These are phyloP conservation scores for Hirudo medicinalis DNA, from an alignment of 1,140 invertebrate genomes.

Conservation along the genomic window DNA sequence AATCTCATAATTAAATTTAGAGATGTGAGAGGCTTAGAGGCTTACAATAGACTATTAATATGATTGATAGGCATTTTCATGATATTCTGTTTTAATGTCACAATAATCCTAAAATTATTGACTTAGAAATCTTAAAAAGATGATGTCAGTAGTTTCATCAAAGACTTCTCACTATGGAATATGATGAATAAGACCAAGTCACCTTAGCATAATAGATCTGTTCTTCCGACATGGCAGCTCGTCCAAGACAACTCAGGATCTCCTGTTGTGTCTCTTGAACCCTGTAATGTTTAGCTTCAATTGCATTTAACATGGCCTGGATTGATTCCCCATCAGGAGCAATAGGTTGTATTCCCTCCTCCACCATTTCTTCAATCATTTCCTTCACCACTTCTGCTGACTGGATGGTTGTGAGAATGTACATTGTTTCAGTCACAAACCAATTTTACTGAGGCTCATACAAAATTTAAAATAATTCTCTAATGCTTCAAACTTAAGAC, in stretches of 20 bases:
- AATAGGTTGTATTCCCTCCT: conserved; percentile 36
- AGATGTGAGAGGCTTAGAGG: too few relatives aligned
- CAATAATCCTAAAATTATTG: too few relatives aligned
- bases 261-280: conserved; percentile 35
- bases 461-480: too few relatives aligned
- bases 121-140: too few relatives aligned
- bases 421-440: not conserved
- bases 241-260: conserved; percentile 35
- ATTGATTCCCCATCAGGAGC: conserved; percentile 38
- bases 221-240: conserved; percentile 37
- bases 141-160: too few relatives aligned
- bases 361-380: conserved; percentile 34
- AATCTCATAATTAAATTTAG: too few relatives aligned
- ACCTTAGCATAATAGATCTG: conserved; percentile 40
- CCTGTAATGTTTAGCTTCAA: conserved; percentile 34
- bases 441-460: not conserved
- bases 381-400: conserved; percentile 41
- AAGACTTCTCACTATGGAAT: too few relatives aligned
- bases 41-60: too few relatives aligned
- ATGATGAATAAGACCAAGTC: not conserved
- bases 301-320: conserved; percentile 36
- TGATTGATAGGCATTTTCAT: too few relatives aligned
- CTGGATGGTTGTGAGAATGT: conserved; percentile 19
- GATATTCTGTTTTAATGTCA: too few relatives aligned
- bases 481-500: too few relatives aligned